Evolutionary conservation across 2,888 invertebrate genomes (phyloP), one percentile per base, ranked within the genome.

Genomic region (Noctuana brunneofusca): DNA sequence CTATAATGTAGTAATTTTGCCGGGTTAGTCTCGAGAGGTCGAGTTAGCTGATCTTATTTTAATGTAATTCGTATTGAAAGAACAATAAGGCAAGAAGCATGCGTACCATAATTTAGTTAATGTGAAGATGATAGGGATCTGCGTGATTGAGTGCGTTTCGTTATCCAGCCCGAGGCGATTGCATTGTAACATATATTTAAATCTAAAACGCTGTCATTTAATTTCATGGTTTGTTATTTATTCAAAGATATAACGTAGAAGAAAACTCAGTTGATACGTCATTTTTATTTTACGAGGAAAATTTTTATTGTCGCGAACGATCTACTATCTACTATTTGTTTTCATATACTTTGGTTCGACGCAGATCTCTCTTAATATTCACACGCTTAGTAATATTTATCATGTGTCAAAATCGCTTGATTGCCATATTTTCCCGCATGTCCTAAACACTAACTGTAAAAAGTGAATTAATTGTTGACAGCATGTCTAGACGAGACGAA

Each of bases 81-180:
- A 85, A 86, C 71, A 69, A 70, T 75, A 86, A 92, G 93, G 94
- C 94, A 93, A 93, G 94, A 94, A 94, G 94, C 94, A 94, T 94
- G 94, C 94, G 93, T 92, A 80, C 83, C 75, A 78, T 77, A 73
- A 63, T 63, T 63, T 56, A 55, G 55, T 62, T 62, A 62, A 74
- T 78, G 80, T 79, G 78, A 76, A 76, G 71, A 74, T 72, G 78
- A 78, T 75, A 78, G 80, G 83, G 88, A 85, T 89, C 85, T 88
- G 89, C 83, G 86, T 79, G 76, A 60, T 56, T 32, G 41, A 32
- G 50, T 55, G 49, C 62, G 49, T 62, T 41, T 63, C 54, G 48
- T 50, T 43, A 54, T 48, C 38, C 16, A 38, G 54, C 56, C 50
- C 30, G 30, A 50, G 60, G 49, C 38, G 38, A 41, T 48, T 49